Evolutionary conservation across 2,113 vertebrate species (phyloP), one percentile per base, ranked within the genome.

Genomic region (Anthoscopus minutus): DNA sequence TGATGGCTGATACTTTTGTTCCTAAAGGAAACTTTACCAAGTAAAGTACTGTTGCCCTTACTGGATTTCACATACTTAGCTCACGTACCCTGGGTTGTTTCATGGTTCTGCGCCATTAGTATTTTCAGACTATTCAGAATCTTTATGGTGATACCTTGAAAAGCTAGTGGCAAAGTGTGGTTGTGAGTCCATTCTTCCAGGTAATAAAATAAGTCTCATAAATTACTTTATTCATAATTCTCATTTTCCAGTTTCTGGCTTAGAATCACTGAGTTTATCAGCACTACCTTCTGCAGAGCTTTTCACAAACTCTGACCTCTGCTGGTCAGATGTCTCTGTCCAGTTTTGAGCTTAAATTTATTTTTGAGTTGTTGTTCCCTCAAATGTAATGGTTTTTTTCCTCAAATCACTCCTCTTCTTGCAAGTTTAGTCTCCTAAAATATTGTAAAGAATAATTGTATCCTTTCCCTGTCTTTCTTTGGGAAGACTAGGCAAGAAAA

Each of bases 281-380:
- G 35, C 4, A 1, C 28, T 78, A 1, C 19, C 51, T 60, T 40
- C 54, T 62, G 33, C 33, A 30, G 38, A 64, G 21, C 24, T 6
- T 93, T 81, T 86, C 81, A 44, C 8, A 40, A 72, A 45, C 18
- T 91, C 81, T 92, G 81, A 91, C 92, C 65, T 89, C 93, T 96
- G 84, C 84, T 96, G 70, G 84, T 89, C 74, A 87, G 31, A 64
- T 11, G 22, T 56, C 13, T 87, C 21, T 64, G 65, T 78, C 22
- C 15, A 40, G 3, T 82, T 84, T 62, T 60, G 61, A 81, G 7
- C 25, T 60, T 74, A 47, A 54, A 71, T 44, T 74, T 84, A 12
- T 84, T 73, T 86, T 48, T 42, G 37, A 57, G 28, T 45, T 4
- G 2, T 35, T 18, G 4, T 76, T 93, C n/a, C 38, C 67, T 82